These are phyloP conservation scores for Stomatorhinus ivindoensis DNA, from an alignment of 2,113 vertebrate genomes.

Conservation along the genomic window DNA sequence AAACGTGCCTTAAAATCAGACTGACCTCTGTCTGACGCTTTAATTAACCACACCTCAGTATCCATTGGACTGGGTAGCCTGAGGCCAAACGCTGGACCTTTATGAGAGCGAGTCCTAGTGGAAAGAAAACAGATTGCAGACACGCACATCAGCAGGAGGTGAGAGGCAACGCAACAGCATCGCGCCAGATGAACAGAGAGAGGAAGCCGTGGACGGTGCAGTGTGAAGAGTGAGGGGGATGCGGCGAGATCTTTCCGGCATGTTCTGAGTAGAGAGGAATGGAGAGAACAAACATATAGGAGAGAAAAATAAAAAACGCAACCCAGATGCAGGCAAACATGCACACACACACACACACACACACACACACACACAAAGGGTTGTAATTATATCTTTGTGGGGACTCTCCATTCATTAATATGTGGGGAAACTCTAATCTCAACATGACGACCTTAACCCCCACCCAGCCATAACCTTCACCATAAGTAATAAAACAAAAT, in stretches of 20 bases:
- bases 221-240: not conserved
- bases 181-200: not conserved
- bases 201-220: not conserved
- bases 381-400: no score
- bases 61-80: not conserved
- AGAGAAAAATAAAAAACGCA: not conserved
- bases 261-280: not conserved
- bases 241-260: not conserved
- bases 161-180: not conserved
- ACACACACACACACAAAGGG: not conserved
- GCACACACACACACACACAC: constrained; percentile 7
- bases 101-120: constrained; percentile 6
- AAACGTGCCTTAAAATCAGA: not conserved
- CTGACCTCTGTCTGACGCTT: not conserved
- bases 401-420: no score
- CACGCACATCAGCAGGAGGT: not conserved
- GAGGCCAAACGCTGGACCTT: constrained; percentile 2
- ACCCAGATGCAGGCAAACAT: not conserved
- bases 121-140: not conserved
- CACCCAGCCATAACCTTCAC: no score
- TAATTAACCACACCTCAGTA: not conserved
- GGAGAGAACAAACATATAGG: not conserved
- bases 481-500: no score
- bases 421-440: no score
- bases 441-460: no score